Evolutionary conservation across 2,113 vertebrate species (phyloP), one percentile per base, ranked within the genome.

Genomic region (Misgurnus mizolepis): DNA sequence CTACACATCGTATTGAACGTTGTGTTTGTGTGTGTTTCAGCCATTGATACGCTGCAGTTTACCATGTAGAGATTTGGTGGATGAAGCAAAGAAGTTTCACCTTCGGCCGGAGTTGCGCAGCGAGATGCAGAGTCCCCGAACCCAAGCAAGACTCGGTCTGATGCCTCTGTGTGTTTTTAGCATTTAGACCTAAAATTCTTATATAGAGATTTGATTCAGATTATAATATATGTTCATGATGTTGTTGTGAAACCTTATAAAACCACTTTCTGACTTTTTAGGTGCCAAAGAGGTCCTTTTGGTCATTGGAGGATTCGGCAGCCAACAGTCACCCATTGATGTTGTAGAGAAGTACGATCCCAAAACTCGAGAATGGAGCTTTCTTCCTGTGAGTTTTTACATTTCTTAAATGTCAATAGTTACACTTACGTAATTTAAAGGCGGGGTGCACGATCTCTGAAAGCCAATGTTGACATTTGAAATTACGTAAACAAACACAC

Each of bases 41-140:
- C 96, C 98, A 75, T 94, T 99, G 43, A 96, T 99, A 79, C 95
- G 95, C 67, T 97, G 96, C 85, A 99, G 97, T 81, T 92, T 99
- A 85, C 96, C 96, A 27, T 99, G 96, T 90, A 95, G 98, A 91
- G 98, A 99, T 89, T 95, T 99, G 0, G 98, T 99, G 2, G 98
- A 99, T 0, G 98, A 99, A 92, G 98, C 98, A 47, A 99, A 99
- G 93, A 99, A 99, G 87, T 99, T 99, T 87, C 98, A 99, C 82
- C 89, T 99, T 83, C 93, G 98, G 49, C 98, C 98, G 0, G 98
- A 99, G 87, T 94, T 99, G 58, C 93, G 98, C 66, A 98, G 96
- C 84, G 97, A 99, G 86, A 99, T 99, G 98, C 98, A 99, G 81
- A 96, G 97, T 74, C 96, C 97, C 58, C 94, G 98, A 87, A 99